Evolutionary conservation across 2,888 invertebrate genomes (phyloP), one percentile per base, ranked within the genome.

Genomic region (Megamerina dolium): DNA sequence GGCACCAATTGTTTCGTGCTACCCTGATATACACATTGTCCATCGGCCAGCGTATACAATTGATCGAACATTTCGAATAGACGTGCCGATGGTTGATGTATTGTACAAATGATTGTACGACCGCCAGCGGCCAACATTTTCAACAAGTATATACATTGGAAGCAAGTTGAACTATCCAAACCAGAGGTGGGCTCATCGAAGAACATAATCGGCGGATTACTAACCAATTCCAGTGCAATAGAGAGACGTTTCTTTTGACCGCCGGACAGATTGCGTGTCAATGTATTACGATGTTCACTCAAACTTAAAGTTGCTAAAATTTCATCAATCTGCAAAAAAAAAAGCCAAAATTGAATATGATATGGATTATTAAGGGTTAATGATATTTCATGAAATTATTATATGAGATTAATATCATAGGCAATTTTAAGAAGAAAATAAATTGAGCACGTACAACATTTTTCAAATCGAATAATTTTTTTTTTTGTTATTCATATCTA

Each of bases 121-220:
- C 95, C 95, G 5, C 91, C 92, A 20, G 84, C 78, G 0, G 95
- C 92, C 53, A 96, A 71, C 34, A 85, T 85, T 75, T 93, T 93
- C 59, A 95, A 74, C 49, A 95, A 72, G 6, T 87, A 84, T 52
- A 95, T 89, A 64, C 94, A 94, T 72, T 93, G 93, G 74, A 89
- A 93, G 65, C 94, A 93, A 0, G 93, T 93, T 1, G 93, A 90
- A 55, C 93, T 93, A 75, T 96, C 95, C 64, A 96, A 73, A 4
- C 95, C 95, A 53, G 93, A 94, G 51, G 95, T 95, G 1, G 95
- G 95, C 70, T 95, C 95, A 68, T 95, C 95, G 68, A 95, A 94
- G 74, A 95, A 95, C 93, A 95, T 94, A 50, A 95, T 86, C 1
- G 95, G 94, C 9, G 95, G 95, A 72, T 95, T 95, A 74, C 92